Evolutionary conservation across 2,797 vertebrate genomes (phyloP), one percentile per base, ranked within the genome.

Genomic region (Halcyon leucocephala): DNA sequence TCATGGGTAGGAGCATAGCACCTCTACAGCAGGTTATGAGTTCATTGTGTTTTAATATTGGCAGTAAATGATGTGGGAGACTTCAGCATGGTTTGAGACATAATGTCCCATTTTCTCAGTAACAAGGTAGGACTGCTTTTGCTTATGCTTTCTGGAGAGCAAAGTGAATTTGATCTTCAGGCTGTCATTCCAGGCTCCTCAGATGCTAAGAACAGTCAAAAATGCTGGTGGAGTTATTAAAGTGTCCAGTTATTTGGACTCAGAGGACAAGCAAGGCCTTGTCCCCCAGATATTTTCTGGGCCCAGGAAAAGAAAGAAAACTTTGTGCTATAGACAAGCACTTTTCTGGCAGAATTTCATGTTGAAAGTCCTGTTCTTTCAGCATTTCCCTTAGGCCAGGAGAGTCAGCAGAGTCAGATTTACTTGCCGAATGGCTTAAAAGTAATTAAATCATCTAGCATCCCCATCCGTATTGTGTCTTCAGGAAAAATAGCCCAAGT

Each of bases 111-210:
- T 91, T 95, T 90, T 95, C 71, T 73, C 48, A 77, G 58, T 80
- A 95, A 91, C 62, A 64, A 90, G 54, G 71, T 66, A 89, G 64
- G 62, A 79, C 54, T 74, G 65, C 54, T 83, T 93, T 88, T 91
- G 52, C 80, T 65, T 81, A 4, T 70, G 19, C 22, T 93, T 33
- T 94, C 66, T 84, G 58, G 71, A 90, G 39, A 86, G 18, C 25
- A 79, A 51, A 93, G 26, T 52, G 55, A 77, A 41, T 90, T 92
- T 89, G 35, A 77, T 89, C 64, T 82, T 51, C 13, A 85, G 48
- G 12, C 61, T 87, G 28, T 78, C 33, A 54, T 82, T 91, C 51
- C 42, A 84, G 51, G 14, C 21, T 83, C 37, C 52, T 64, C 37
- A 74, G 65, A 83, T 74, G 9, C 37, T 67, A 42, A 87, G 76